phyloP scores from a whole-genome alignment of 2,888 invertebrate species.

The Frankliniella intonsa region DNA sequence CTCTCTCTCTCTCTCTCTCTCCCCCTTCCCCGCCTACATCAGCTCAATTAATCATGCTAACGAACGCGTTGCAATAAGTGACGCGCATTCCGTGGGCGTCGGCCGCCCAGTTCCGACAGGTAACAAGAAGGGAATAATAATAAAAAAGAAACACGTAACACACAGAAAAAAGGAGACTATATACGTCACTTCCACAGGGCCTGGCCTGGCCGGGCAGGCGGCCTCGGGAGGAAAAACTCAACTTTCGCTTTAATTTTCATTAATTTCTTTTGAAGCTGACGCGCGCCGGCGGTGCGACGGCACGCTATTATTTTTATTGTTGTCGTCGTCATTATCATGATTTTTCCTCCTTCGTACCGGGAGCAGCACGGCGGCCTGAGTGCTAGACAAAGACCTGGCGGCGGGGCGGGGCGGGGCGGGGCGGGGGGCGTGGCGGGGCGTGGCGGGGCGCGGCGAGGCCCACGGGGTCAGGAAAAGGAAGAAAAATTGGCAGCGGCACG shows the following conservation, averaged over 20 bases:
- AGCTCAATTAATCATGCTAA: not conserved
- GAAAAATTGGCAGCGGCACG: no score
- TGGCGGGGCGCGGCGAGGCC: no score
- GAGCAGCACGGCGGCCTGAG: no score
- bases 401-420: no score
- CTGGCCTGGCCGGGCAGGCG: no score
- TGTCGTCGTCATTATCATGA: not conserved
- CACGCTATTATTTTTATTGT: not conserved
- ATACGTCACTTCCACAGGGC: no score
- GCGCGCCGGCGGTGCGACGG: not conserved
- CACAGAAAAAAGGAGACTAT: not conserved
- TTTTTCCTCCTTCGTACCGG: not conserved
- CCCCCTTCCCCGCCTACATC: no score
- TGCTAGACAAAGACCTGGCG: no score
- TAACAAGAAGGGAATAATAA: not conserved
- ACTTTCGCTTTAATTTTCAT: slow-evolving; percentile 16
- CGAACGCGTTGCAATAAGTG: not conserved
- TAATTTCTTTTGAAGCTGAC: not conserved
- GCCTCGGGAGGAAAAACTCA: not conserved
- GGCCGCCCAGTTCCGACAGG: not conserved
- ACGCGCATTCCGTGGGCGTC: not conserved
- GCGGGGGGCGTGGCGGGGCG: no score
- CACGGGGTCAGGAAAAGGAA: no score
- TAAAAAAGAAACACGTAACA: not conserved
- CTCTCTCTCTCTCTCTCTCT: not conserved